phyloP scores from a whole-genome alignment of 1,140 invertebrate species.

The Galendromus occidentalis region DNA sequence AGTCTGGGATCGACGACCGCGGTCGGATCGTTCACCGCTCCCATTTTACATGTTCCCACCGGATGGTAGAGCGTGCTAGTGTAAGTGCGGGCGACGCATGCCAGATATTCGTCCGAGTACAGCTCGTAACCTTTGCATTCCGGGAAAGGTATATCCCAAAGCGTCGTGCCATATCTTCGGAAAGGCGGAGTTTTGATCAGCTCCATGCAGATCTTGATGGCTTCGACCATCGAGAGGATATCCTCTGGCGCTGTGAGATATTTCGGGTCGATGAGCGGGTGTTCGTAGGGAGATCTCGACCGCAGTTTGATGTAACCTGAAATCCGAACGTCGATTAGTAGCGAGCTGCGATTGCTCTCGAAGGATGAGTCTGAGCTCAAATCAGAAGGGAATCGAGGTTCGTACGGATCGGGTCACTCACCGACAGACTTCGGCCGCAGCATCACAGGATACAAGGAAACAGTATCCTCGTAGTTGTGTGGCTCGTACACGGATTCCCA shows the following conservation, averaged over 20 bases:
- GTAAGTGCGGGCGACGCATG: conserved; percentile 45
- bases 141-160: conserved; percentile 44
- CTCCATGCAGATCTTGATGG: conserved; percentile 23
- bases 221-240: conserved; percentile 55
- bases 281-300: conserved; percentile 60
- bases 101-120: conserved; percentile 55
- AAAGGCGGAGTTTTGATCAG: conserved; percentile 35
- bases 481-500: conserved; percentile 18
- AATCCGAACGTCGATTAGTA: conserved; percentile 31
- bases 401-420: neutral
- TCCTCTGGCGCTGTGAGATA: conserved; percentile 62
- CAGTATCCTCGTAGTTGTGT: conserved; percentile 38
- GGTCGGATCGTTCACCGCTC: conserved; percentile 38
- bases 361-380: too few species aligned
- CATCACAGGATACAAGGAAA: conserved; percentile 64
- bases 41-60: conserved; percentile 67
- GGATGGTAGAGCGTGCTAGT: conserved; percentile 57
- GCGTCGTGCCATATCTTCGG: conserved; percentile 46
- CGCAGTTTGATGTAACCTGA: conserved; percentile 53
- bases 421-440: conserved; percentile 34
- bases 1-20: conserved; percentile 40
- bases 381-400: too few species aligned
- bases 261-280: conserved; percentile 77
- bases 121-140: conserved; percentile 49
- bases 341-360: too few species aligned